phyloP scores from a whole-genome alignment of 2,888 invertebrate species.

The Phaonia tiefii region DNA sequence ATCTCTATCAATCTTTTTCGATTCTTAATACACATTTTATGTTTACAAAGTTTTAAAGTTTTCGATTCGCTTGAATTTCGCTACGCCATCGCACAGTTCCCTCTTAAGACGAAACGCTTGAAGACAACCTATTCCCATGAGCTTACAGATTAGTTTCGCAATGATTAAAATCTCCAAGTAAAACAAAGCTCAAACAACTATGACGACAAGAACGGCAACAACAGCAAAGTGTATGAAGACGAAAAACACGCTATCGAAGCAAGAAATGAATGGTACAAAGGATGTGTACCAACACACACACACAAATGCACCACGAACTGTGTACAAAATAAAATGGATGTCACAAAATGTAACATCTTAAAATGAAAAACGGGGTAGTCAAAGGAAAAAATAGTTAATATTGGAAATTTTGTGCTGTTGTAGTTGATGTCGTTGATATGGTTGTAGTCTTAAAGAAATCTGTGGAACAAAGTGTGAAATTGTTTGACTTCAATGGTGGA shows the following conservation, averaged over 20 bases:
- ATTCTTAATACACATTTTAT: no score
- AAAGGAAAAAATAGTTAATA: constrained; percentile 58
- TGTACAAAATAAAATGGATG: constrained; percentile 37
- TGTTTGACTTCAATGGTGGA: no score
- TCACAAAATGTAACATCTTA: constrained; percentile 60
- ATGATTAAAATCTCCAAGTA: constrained; percentile 54
- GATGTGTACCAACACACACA: not conserved
- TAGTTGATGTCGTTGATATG: no score
- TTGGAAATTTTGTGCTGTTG: constrained; percentile 44
- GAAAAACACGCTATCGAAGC: not conserved
- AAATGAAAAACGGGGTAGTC: constrained; percentile 53
- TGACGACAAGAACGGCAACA: not conserved
- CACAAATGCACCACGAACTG: constrained; percentile 33
- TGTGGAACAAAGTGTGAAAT: no score
- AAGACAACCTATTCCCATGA: constrained; percentile 61
- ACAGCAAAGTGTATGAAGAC: not conserved
- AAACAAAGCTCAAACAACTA: constrained; percentile 32
- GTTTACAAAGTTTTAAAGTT: no score
- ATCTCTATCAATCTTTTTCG: no score
- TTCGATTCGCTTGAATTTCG: no score
- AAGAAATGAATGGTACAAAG: not conserved
- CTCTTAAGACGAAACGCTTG: constrained; percentile 52
- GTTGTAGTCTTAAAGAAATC: no score
- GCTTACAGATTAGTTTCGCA: constrained; percentile 58
- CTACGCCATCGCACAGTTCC: no score